These are phyloP conservation scores for Trogon surrucura DNA, from an alignment of 2,113 vertebrate species.

Conservation along the genomic window DNA sequence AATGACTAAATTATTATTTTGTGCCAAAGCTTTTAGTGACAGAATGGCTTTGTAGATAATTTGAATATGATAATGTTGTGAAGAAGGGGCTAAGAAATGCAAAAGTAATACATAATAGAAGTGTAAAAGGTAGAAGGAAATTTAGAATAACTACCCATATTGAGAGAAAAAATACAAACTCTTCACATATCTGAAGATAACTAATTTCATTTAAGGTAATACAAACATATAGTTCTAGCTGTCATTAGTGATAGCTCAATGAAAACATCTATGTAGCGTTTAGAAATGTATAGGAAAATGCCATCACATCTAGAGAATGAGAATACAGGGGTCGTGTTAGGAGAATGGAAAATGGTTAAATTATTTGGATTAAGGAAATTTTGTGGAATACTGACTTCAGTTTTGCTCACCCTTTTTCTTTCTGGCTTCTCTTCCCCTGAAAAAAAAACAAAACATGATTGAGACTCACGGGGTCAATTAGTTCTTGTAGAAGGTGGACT, in stretches of 20 bases:
- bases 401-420: background rate
- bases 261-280: background rate
- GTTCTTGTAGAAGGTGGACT: background rate
- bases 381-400: background rate
- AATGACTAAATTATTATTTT: background rate
- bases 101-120: background rate
- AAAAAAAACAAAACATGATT: background rate
- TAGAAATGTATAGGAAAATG: background rate
- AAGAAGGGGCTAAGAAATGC: background rate
- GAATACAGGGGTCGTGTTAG: background rate
- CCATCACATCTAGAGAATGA: background rate
- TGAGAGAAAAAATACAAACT: background rate
- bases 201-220: background rate
- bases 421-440: background rate
- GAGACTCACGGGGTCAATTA: background rate
- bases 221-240: background rate
- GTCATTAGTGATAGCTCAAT: background rate
- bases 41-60: background rate
- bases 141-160: background rate
- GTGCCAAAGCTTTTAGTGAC: background rate
- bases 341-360: background rate
- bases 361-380: background rate
- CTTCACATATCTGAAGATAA: background rate
- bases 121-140: background rate
- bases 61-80: background rate